Evolutionary conservation across 2,888 invertebrate species (phyloP).

Genomic region (Lycocerus yunnanus): DNA sequence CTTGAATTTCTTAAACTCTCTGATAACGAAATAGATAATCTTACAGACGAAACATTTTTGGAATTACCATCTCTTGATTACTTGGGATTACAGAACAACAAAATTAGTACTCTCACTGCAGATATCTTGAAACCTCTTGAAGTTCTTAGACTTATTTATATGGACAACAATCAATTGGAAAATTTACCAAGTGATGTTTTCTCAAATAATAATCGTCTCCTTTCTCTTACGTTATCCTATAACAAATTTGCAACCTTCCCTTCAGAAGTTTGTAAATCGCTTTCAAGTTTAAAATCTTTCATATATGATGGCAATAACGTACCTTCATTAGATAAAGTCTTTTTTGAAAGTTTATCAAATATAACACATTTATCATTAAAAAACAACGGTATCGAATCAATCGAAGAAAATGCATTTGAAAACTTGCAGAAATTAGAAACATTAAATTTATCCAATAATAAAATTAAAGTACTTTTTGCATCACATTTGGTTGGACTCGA

Average conservation of each 20-base stretch:
- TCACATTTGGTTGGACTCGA: neutral
- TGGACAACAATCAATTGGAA: neutral
- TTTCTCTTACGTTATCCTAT: too few species aligned
- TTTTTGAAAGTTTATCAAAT: too few species aligned
- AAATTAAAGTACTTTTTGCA: neutral
- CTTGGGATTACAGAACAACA: neutral
- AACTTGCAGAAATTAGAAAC: too few species aligned
- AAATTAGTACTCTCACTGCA: neutral
- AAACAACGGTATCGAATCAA: too few species aligned
- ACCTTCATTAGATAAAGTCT: neutral
- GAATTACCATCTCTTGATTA: neutral
- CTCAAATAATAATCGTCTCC: too few species aligned
- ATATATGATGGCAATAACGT: neutral
- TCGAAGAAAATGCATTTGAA: too few species aligned
- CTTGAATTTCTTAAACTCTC: neutral
- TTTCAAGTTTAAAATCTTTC: neutral
- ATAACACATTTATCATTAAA: too few species aligned
- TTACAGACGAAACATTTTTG: neutral
- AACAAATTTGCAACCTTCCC: too few species aligned
- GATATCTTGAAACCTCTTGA: neutral
- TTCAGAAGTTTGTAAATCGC: neutral
- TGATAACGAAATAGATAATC: neutral
- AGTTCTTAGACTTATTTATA: neutral
- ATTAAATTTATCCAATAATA: neutral
- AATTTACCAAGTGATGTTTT: neutral